Base-by-base conservation (phyloP, 2,888 invertebrate species). In the Volucella inflata region DNA sequence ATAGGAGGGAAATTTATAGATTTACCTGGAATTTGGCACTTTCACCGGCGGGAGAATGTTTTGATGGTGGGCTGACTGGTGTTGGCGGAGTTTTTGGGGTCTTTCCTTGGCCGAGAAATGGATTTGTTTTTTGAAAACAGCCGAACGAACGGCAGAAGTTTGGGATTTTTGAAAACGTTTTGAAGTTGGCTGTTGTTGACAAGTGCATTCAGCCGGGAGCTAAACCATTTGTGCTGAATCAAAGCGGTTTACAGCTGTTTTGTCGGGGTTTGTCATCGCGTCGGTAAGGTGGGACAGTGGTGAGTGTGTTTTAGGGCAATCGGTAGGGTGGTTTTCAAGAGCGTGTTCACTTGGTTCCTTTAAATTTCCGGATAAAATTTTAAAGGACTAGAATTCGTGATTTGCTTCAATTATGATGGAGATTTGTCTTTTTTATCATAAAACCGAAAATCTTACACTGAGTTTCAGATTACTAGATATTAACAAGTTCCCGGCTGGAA, bases 151-250 rank as follows among this genome's bases (percentile, higher is more conserved):
- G 81, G 76, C 72, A 68, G 72, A 12, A 55, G 84, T 80, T 76
- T 55, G 46, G 21, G 48, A 46, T 72, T 77, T 85, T 85, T 81
- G 59, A 85, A 81, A 68, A 21, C n/a, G 48, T 38, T 42, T 53
- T 81, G 85, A 85, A 85, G 85, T 85, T 81, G 62, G 85, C 55
- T 77, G 81, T 57, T 76, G 81, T 81, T 77, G 64, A 12, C 11
- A 16, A 62, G 1, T 67, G 85, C 77, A 77, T 84, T 84, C 84
- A 84, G 80, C 65, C 1, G 1, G 42, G 71, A 65, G 57, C 10
- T 30, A 12, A 84, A 79, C 75, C 75, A 75, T 17, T 21, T 51
- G 6, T 67, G n/a, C 50, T 55, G 68, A 44, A 65, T 70, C 17
- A 17, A 72, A 36, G 17, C 1, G 60, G 8, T 67, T 17, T 36